phyloP scores from a whole-genome alignment of 1,140 invertebrate species.

The Dendroctonus ponderosae region DNA sequence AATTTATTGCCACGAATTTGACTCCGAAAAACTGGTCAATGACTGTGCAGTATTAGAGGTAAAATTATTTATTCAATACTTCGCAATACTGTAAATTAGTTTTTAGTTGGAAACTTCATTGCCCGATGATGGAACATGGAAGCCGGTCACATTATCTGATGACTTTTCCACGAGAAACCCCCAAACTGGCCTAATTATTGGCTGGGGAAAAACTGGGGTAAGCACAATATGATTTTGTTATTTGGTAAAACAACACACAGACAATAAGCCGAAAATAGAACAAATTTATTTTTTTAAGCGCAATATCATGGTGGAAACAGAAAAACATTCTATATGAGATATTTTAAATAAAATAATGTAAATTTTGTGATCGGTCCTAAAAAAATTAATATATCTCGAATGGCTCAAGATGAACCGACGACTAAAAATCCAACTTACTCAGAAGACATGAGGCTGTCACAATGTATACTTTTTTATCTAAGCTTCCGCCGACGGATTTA shows the following conservation, averaged over 20 bases:
- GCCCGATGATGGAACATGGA: slow-evolving; percentile 28
- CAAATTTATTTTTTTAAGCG: too few species aligned
- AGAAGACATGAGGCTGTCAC: too few species aligned
- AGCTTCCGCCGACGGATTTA: too few species aligned
- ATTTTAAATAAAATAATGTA: too few species aligned
- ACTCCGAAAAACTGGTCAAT: slow-evolving; percentile 28
- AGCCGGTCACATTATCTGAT: slow-evolving; percentile 25
- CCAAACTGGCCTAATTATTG: slow-evolving; percentile 30
- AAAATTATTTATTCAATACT: neutral
- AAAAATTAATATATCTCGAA: too few species aligned
- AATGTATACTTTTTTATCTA: too few species aligned
- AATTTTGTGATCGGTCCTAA: too few species aligned
- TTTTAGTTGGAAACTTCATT: slow-evolving; percentile 27
- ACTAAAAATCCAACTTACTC: too few species aligned
- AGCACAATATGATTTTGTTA: slow-evolving; percentile 2
- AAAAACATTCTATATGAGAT: too few species aligned
- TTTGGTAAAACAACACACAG: neutral
- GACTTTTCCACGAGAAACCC: slow-evolving; percentile 23
- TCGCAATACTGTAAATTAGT: neutral
- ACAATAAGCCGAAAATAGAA: too few species aligned
- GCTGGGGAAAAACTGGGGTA: slow-evolving; percentile 34
- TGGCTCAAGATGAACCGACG: too few species aligned
- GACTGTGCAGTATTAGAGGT: slow-evolving; percentile 35
- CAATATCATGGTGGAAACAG: too few species aligned
- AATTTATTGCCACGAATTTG: slow-evolving; percentile 33